A percentile compares a stretch with the other conserved stretches of the same genome.
Evolutionary conservation across 1,140 invertebrate genomes (phyloP).

Genomic region (Chironomus tepperi): DNA sequence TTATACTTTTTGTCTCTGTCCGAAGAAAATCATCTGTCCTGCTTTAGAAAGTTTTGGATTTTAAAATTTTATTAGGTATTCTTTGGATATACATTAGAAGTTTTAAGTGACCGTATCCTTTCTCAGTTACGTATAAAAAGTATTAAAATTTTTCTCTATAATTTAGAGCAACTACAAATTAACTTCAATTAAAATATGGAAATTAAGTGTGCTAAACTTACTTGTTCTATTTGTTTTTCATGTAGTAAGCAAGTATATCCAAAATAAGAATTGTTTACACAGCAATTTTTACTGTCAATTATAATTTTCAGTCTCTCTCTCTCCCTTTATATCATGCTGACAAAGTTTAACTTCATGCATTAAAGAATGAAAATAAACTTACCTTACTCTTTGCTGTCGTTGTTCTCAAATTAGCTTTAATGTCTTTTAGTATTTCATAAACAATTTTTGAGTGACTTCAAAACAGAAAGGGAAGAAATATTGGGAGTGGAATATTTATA

Average conservation of each 20-base stretch:
- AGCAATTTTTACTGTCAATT: slow-evolving; percentile 9
- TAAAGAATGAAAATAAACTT: not conserved
- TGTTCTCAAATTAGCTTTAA: slow-evolving; percentile 1
- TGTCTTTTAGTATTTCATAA: slow-evolving; percentile 14
- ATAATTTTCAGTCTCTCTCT: not conserved
- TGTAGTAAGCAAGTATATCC: not conserved
- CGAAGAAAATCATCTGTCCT: not conserved
- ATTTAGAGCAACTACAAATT: not conserved
- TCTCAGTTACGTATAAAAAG: not conserved
- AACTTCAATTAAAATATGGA: slow-evolving; percentile 5
- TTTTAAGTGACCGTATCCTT: too few relatives aligned
- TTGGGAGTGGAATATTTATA: not conserved
- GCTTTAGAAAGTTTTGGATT: too few relatives aligned
- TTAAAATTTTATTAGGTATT: too few relatives aligned
- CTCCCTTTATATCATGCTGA: too few relatives aligned
- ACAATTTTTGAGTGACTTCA: slow-evolving; percentile 7
- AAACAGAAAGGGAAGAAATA: not conserved
- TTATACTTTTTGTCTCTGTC: not conserved
- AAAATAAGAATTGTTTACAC: slow-evolving; percentile 9
- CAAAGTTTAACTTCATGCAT: not conserved
- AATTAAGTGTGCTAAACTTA: not conserved
- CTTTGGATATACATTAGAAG: too few relatives aligned
- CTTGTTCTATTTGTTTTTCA: not conserved
- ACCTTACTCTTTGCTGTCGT: not conserved
- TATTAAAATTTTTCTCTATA: too few relatives aligned